phyloP scores from a whole-genome alignment of 2,888 invertebrate species.

The Tubulanus polymorphus region DNA sequence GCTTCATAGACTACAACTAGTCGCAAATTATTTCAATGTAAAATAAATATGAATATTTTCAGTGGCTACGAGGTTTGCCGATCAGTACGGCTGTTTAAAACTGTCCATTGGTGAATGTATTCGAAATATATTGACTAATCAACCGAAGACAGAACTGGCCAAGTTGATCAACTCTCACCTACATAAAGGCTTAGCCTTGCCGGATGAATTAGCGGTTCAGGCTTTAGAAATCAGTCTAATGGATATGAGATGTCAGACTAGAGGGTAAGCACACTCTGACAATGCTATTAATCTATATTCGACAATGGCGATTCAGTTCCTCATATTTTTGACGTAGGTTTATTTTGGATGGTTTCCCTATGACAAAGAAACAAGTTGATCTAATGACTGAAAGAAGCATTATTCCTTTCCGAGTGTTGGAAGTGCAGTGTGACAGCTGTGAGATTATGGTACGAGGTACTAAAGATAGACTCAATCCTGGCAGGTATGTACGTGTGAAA shows the following conservation, averaged over 20 bases:
- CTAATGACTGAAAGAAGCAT: constrained; percentile 47
- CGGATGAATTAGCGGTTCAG: constrained; percentile 49
- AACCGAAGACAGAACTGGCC: constrained; percentile 43
- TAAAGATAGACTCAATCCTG: constrained; percentile 42
- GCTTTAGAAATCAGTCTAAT: constrained; percentile 46
- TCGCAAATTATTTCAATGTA: too few species aligned
- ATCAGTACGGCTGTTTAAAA: constrained; percentile 48
- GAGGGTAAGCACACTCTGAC: constrained; percentile 41
- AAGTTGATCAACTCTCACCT: constrained; percentile 38
- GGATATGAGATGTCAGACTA: constrained; percentile 49
- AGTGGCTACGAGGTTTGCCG: constrained; percentile 51
- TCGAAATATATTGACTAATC: constrained; percentile 37
- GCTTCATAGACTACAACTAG: too few species aligned
- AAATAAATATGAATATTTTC: constrained; percentile 8
- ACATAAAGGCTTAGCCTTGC: constrained; percentile 39
- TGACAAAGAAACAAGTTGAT: constrained; percentile 44
- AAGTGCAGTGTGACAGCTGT: constrained; percentile 41
- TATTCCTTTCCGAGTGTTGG: constrained; percentile 49
- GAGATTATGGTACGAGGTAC: constrained; percentile 47
- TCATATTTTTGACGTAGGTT: constrained; percentile 31
- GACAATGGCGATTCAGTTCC: background rate
- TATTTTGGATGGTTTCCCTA: constrained; percentile 52
- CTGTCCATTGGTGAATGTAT: constrained; percentile 52
- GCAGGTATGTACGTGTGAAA: constrained; percentile 27
- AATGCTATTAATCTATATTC: too few species aligned